Conservation (phyloP, 2,797 vertebrate species). For the Siniperca obscura region DNA sequence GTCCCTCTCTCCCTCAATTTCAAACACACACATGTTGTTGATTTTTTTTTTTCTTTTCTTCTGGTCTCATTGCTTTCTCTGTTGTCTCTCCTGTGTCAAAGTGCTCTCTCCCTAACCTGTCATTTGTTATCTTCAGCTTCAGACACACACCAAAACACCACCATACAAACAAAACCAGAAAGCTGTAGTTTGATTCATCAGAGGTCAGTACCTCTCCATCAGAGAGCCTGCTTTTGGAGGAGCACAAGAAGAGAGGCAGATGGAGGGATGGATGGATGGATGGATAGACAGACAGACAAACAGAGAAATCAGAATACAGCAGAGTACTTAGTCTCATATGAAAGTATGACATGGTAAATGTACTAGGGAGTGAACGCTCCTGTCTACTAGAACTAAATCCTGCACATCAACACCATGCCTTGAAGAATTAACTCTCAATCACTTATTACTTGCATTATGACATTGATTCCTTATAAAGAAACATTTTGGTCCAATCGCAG, state of each 20-base stretch:
- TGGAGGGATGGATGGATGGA: not conserved
- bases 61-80: not conserved
- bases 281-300: not conserved
- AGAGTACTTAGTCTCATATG: not conserved
- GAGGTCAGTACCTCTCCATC: constrained; percentile 20
- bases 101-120: constrained; percentile 28
- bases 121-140: constrained; percentile 30
- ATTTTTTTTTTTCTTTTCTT: not conserved
- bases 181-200: constrained; percentile 42
- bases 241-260: not conserved
- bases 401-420: not conserved
- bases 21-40: not conserved
- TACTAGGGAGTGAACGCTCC: not conserved
- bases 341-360: not conserved
- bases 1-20: not conserved
- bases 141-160: constrained; percentile 23
- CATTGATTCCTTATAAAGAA: too few species aligned
- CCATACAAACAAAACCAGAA: not conserved
- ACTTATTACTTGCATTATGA: not conserved
- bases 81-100: constrained; percentile 23
- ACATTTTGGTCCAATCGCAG: not conserved
- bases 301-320: too few species aligned
- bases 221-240: not conserved
- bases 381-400: not conserved
- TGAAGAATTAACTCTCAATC: not conserved